Conservation (phyloP, 2,888 invertebrate genomes). For the Globia sparganii region DNA sequence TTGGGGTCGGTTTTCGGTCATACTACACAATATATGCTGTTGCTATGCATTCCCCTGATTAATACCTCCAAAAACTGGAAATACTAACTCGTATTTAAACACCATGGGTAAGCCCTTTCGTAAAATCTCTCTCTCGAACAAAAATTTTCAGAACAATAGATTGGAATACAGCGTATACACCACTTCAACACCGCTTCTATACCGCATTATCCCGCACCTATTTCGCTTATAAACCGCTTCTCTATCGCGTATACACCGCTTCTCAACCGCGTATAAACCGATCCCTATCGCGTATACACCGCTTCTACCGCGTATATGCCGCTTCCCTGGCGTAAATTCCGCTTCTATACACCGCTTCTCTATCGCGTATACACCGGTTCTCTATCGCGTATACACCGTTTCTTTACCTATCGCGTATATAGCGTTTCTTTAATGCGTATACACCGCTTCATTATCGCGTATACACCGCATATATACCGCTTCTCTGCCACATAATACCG, state of each 20-base stretch:
- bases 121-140: background rate
- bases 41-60: no score
- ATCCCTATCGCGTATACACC: no score
- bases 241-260: background rate
- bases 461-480: background rate
- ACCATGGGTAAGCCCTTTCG: background rate
- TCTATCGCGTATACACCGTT: background rate
- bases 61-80: no score
- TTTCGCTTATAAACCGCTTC: background rate
- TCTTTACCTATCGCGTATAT: background rate
- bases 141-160: background rate
- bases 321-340: no score
- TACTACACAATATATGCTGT: no score
- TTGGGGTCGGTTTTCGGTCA: no score
- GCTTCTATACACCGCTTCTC: no score
- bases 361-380: no score
- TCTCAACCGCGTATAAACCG: background rate
- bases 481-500: background rate
- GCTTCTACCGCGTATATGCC: no score
- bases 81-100: background rate
- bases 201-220: no score
- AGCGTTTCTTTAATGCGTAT: background rate
- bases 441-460: no score
- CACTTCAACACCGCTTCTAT: background rate
- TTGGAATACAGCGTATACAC: no score